A percentile compares a stretch with the other conserved stretches of the same genome.
Evolutionary conservation across 2,113 vertebrate species (phyloP).

Genomic region (Tragelaphus buxtoni): DNA sequence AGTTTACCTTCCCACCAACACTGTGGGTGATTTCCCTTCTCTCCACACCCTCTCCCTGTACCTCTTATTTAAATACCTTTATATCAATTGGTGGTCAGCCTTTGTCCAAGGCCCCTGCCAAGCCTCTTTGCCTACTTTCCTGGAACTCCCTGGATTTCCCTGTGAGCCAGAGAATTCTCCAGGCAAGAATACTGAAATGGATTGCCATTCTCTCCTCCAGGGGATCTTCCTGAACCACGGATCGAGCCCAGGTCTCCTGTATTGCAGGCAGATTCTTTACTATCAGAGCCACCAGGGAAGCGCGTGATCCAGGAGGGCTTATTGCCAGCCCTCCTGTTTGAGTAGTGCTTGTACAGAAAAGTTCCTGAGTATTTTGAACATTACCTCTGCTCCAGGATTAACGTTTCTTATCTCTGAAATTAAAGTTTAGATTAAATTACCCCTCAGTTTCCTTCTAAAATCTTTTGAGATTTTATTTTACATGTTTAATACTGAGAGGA

Average conservation of each 20-base stretch:
- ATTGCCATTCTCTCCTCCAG: not conserved
- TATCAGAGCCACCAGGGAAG: not conserved
- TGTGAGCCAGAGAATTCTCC: not conserved
- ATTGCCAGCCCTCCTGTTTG: not conserved
- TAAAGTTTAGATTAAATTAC: not conserved
- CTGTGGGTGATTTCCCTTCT: not conserved
- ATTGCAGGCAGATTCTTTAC: not conserved
- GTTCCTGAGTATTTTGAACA: not conserved
- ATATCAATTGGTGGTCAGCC: not conserved
- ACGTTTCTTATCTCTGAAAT: not conserved
- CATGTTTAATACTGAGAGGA: not conserved
- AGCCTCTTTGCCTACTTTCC: not conserved
- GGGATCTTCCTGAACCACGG: not conserved
- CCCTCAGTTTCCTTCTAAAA: not conserved
- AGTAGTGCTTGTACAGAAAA: not conserved
- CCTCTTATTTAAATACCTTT: not conserved
- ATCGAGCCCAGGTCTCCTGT: fast-evolving
- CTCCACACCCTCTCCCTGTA: not conserved
- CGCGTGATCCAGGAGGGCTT: fast-evolving
- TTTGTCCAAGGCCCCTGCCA: not conserved
- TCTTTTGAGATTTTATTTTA: not conserved
- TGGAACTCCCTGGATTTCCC: not conserved
- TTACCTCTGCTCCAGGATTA: not conserved
- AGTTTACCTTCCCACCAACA: not conserved
- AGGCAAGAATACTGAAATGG: not conserved